Base-by-base conservation (phyloP, 2,113 vertebrate species). In the Neogobius melanostomus region DNA sequence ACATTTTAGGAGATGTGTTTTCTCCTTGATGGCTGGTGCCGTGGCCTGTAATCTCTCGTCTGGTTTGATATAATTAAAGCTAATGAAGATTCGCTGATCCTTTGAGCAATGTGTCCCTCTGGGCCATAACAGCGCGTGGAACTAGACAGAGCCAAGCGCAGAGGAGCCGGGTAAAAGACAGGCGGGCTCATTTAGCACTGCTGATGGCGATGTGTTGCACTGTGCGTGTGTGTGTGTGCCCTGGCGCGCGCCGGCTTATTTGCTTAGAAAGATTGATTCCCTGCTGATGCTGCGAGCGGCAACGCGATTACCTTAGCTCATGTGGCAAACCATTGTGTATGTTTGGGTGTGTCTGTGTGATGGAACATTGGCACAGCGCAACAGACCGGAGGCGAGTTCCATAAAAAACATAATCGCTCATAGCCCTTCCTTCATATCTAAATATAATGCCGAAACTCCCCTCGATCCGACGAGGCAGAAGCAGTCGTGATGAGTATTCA, bases 51-150 rank as follows among this genome's bases (percentile, higher is more conserved):
- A 91, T 92, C 90, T 89, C 85, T 85, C 77, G 79, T 88, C 91
- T 91, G 81, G 84, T 90, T 91, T 91, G 89, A 91, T 92, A 88
- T 92, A 92, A 92, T 92, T 92, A 91, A 84, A 88, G 83, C 89
- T 92, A 92, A 92, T 92, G 90, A 92, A 90, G 90, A 92, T 89
- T 90, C 89, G 84, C 87, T 89, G 90, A 91, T 92, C 87, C 86
- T 90, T 86, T 70, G 82, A 90, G 87, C 82, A 16, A 71, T 82
- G 81, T 79, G 71, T 88, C 84, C 87, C 90, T 86, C 76, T 60
- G 85, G 80, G 87, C 91, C 83, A 84, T 66, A 71, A 77, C 79
- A 76, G 85, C 76, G 28, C 60, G 79, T 83, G 85, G 83, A 88
- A 86, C 80, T 74, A 82, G 85, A 88, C 68, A 86, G 80, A 84